These are phyloP conservation scores for Montipora efflorescens DNA, from an alignment of 64 coral and sea anemone species.

Conservation along the genomic window DNA sequence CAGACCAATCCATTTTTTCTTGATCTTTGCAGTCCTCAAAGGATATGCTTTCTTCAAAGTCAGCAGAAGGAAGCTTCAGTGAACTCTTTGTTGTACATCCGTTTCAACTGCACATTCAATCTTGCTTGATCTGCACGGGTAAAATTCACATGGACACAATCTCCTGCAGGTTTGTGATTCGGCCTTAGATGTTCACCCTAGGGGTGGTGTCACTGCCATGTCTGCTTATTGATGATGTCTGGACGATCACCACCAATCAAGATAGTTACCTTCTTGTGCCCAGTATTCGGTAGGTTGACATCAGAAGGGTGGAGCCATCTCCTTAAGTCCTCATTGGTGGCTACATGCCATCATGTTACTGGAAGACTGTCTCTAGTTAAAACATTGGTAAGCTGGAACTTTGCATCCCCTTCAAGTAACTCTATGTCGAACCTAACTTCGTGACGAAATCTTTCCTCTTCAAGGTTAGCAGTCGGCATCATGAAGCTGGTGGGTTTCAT, in stretches of 20 bases:
- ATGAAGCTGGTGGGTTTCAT: background rate
- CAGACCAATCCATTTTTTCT: constrained; percentile 51
- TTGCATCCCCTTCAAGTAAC: constrained; percentile 36
- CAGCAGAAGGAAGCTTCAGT: background rate
- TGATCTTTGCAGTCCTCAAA: background rate
- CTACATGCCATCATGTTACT: background rate
- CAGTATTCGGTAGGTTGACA: background rate
- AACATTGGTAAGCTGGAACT: constrained; percentile 56
- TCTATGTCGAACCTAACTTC: constrained; percentile 54
- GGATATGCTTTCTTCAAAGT: background rate
- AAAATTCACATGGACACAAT: background rate
- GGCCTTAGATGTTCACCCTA: constrained; percentile 72
- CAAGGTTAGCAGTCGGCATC: background rate
- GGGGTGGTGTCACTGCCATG: background rate
- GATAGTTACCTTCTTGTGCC: background rate
- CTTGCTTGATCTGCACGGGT: background rate
- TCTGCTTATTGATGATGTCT: background rate
- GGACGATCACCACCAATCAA: background rate
- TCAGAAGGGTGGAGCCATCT: background rate
- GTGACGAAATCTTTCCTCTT: background rate
- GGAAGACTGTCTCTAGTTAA: constrained; percentile 47
- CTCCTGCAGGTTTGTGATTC: background rate
- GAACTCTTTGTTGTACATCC: background rate
- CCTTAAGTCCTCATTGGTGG: background rate
- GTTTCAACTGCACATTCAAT: background rate